A percentile compares a stretch with the other conserved stretches of the same genome.
These are phyloP conservation scores for Didymodactylos carnosus DNA, from an alignment of 2,888 invertebrate genomes.

Conservation along the genomic window DNA sequence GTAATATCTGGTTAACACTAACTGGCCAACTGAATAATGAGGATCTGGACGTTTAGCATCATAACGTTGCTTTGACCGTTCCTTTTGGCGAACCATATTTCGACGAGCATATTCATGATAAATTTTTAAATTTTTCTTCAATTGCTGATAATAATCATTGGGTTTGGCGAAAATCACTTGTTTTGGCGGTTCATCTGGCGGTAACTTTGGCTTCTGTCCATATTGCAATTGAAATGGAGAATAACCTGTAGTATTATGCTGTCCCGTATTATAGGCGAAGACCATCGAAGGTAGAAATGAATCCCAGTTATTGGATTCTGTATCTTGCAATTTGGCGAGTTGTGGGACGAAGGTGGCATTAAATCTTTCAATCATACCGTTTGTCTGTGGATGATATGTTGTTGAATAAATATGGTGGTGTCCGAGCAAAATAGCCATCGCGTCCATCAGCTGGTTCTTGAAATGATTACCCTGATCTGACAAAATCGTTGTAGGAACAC, in stretches of 20 bases:
- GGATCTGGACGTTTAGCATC: not conserved
- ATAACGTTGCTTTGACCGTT: not conserved
- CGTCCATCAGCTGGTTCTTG: conserved; percentile 15
- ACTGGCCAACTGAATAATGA: not conserved
- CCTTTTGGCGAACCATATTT: not conserved
- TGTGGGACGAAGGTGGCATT: conserved; percentile 12
- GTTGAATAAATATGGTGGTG: conserved; percentile 17
- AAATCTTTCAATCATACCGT: conserved; percentile 15
- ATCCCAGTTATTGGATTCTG: not conserved
- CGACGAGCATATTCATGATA: not conserved
- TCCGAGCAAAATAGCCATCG: conserved; percentile 16
- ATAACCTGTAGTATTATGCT: not conserved
- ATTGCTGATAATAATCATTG: not conserved
- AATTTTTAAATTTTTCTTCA: not conserved
- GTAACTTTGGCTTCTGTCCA: not conserved
- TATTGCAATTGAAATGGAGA: not conserved
- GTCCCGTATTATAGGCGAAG: not conserved
- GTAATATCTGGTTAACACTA: not conserved
- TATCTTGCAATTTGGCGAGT: not conserved
- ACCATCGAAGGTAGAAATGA: not conserved
- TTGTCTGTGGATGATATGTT: conserved; percentile 14
- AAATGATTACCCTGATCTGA: conserved; percentile 17
- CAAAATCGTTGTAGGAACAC: conserved; percentile 16
- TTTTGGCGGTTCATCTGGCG: not conserved
- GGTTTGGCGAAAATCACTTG: not conserved